phyloP scores from a whole-genome alignment of 2,113 vertebrate species.

The Cinclus cinclus region DNA sequence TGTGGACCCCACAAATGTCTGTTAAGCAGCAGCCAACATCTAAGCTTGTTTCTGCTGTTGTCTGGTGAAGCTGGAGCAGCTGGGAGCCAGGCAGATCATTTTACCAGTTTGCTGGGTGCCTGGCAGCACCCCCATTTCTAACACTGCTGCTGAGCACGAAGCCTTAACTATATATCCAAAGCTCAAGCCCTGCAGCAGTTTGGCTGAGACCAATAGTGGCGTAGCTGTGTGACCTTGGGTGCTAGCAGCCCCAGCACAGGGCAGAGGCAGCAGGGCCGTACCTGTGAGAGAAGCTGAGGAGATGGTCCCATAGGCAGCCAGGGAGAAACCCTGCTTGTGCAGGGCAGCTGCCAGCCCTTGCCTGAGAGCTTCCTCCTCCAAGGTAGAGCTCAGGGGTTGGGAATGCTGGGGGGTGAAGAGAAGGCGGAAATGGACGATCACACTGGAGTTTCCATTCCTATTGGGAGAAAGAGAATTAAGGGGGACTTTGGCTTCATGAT shows the following conservation, averaged over 20 bases:
- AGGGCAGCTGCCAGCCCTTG: constrained; percentile 74
- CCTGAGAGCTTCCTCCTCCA: constrained; percentile 79
- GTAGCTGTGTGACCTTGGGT: background rate
- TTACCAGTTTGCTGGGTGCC: rapidly evolving
- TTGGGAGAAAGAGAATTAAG: background rate
- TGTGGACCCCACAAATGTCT: background rate
- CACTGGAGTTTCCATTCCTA: constrained; percentile 79
- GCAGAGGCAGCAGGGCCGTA: background rate
- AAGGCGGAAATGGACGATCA: constrained; percentile 82
- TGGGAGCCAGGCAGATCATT: background rate
- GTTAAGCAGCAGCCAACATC: background rate
- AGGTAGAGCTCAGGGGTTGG: constrained; percentile 58
- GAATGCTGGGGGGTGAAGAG: constrained; percentile 72
- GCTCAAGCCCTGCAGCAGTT: background rate
- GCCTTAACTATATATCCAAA: background rate
- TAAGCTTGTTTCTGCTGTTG: background rate
- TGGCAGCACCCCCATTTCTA: background rate
- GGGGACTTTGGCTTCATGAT: background rate
- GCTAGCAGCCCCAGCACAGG: background rate
- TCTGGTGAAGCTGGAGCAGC: background rate
- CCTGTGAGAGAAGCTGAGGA: constrained; percentile 79
- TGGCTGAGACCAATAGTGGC: background rate
- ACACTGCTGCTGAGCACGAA: background rate
- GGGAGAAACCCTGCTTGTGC: constrained; percentile 62
- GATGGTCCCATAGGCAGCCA: constrained; percentile 84